Evolutionary conservation across 2,113 vertebrate species (phyloP), one percentile per base, ranked within the genome.

Genomic region (Chloroceryle aenea): DNA sequence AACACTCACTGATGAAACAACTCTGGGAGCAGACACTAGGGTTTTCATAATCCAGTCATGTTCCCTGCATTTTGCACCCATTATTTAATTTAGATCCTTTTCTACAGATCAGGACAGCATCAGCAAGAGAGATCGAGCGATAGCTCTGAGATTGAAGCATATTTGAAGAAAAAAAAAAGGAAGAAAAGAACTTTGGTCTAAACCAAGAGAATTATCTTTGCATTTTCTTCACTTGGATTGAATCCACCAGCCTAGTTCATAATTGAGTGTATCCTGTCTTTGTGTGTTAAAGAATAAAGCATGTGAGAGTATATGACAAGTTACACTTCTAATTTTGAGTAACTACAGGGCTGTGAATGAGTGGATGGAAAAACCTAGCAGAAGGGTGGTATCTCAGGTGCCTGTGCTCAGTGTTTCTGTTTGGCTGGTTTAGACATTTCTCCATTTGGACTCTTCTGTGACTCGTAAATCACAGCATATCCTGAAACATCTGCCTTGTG

Each of bases 11-110:
- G 72, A 74, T 92, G 55, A 81, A 86, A 67, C 45, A 69, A 71
- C 32, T 80, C 6, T 27, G 42, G 29, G 47, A 90, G 76, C 50
- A 75, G 83, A 36, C 34, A 27, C 23, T 30, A 43, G 38, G 55
- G 42, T 10, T 80, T 94, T 22, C 10, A 63, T 74, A 86, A 94
- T 88, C 40, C 15, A 42, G 10, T 80, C 50, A 50, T 45, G 36
- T 86, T 86, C 34, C 20, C 38, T 63, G 26, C 2, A 7, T 78
- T 95, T 84, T 89, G 19, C 47, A 71, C 50, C 26, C 32, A 77
- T 82, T 88, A 38, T 96, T 93, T 86, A n/a, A 76, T 90, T 74
- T 77, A 32, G 13, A 67, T 90, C 10, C 5, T 86, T 85, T 86
- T 86, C 72, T 86, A 68, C 42, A 36, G 72, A 80, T 30, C 22